Evolutionary conservation across 2,888 invertebrate species (phyloP).

Genomic region (Zygogramma bicolorata): DNA sequence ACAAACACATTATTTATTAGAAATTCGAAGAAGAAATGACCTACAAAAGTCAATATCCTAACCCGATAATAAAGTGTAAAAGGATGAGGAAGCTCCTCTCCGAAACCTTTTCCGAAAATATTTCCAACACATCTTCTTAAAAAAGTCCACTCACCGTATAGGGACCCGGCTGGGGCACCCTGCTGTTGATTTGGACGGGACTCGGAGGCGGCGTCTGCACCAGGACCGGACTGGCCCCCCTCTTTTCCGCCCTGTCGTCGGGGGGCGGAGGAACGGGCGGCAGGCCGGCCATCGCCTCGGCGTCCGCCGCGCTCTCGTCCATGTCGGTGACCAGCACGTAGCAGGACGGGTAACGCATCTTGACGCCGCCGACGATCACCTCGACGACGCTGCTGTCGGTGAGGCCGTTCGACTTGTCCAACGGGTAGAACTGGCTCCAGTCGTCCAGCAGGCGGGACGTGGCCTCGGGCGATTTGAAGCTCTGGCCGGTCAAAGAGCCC

Average conservation of each 20-base stretch:
- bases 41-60: no score
- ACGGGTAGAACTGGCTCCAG: slow-evolving; percentile 95
- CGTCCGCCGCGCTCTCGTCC: slow-evolving; percentile 74
- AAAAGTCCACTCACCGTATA: slow-evolving; percentile 61
- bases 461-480: slow-evolving; percentile 77
- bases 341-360: slow-evolving; percentile 95
- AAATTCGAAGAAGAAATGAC: no score
- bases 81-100: no score
- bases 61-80: no score
- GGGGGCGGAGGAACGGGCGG: slow-evolving; percentile 22
- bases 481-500: slow-evolving; percentile 90
- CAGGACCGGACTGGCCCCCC: slow-evolving; percentile 53
- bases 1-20: no score
- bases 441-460: slow-evolving; percentile 88
- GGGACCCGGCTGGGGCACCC: slow-evolving; percentile 65
- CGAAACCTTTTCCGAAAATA: no score
- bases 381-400: slow-evolving; percentile 70
- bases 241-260: slow-evolving; percentile 31
- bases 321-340: slow-evolving; percentile 93
- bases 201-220: slow-evolving; percentile 68
- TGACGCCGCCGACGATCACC: slow-evolving; percentile 82
- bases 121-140: no score
- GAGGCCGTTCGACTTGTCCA: slow-evolving; percentile 73
- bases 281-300: slow-evolving; percentile 46
- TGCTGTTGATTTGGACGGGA: slow-evolving; percentile 64